phyloP scores from a whole-genome alignment of 2,888 invertebrate genomes.

The Melitaea athalia region DNA sequence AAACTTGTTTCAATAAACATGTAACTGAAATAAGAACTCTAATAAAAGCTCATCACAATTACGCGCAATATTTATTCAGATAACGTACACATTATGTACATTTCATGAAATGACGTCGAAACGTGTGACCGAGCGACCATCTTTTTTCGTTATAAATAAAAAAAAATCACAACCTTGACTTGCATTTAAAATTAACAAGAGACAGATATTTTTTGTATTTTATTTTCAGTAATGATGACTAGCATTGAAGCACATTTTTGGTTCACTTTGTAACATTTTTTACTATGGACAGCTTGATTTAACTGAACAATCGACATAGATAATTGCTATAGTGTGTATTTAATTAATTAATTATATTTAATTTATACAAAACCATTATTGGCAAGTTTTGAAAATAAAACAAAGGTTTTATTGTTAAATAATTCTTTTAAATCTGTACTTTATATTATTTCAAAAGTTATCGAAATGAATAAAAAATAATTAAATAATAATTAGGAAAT shows the following conservation, averaged over 20 bases:
- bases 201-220: slow-evolving; percentile 1
- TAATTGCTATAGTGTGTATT: too few relatives aligned
- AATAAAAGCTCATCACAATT: neutral
- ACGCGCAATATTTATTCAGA: neutral
- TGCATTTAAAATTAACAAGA: slow-evolving; percentile 41
- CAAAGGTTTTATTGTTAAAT: too few relatives aligned
- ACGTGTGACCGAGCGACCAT: slow-evolving; percentile 40
- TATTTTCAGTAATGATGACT: slow-evolving; percentile 1
- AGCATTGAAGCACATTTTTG: neutral
- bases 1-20: neutral
- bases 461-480: neutral
- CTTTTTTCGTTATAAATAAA: slow-evolving; percentile 41
- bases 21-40: neutral
- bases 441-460: neutral
- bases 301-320: too few relatives aligned
- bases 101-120: slow-evolving; percentile 32
- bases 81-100: neutral
- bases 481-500: neutral
- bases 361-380: too few relatives aligned
- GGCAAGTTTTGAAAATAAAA: too few relatives aligned
- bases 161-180: slow-evolving; percentile 50
- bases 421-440: too few relatives aligned
- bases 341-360: too few relatives aligned
- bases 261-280: neutral
- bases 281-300: neutral